These are phyloP conservation scores for Eilema caniola DNA, from an alignment of 2,888 invertebrate species.

Conservation along the genomic window DNA sequence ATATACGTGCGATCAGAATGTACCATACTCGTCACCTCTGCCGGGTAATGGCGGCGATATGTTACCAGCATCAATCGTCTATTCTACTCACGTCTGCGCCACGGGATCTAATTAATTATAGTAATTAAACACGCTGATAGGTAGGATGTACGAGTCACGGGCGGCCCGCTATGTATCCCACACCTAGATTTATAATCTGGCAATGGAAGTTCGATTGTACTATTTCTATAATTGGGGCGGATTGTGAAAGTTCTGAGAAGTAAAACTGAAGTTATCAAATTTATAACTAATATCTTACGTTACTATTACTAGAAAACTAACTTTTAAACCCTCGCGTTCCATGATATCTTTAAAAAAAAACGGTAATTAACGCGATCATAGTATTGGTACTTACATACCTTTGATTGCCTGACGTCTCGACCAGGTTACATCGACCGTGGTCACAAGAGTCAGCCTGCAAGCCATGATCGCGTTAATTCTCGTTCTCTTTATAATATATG, in stretches of 20 bases:
- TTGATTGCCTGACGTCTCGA: too few relatives aligned
- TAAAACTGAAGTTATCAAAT: not conserved
- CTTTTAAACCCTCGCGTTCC: too few relatives aligned
- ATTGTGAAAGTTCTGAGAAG: not conserved
- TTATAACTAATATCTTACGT: not conserved
- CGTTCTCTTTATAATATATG: too few relatives aligned
- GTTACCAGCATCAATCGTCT: slow-evolving; percentile 82
- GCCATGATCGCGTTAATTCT: too few relatives aligned
- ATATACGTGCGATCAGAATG: slow-evolving; percentile 57
- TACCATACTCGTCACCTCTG: slow-evolving; percentile 75
- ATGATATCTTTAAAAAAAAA: too few relatives aligned
- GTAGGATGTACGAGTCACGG: slow-evolving; percentile 55
- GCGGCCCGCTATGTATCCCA: slow-evolving; percentile 57
- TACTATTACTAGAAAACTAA: not conserved
- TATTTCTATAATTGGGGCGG: not conserved
- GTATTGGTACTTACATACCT: too few relatives aligned
- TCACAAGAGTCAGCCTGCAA: too few relatives aligned
- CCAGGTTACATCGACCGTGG: too few relatives aligned
- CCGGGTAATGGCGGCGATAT: slow-evolving; percentile 78
- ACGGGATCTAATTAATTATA: slow-evolving; percentile 85
- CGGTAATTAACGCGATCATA: too few relatives aligned
- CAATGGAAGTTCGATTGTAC: slow-evolving; percentile 22
- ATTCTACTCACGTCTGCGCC: slow-evolving; percentile 81
- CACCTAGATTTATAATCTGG: slow-evolving; percentile 54
- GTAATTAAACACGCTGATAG: slow-evolving; percentile 81